Evolutionary conservation across 2,888 invertebrate genomes (phyloP).

Genomic region (Rhopalosiphum nymphaeae): DNA sequence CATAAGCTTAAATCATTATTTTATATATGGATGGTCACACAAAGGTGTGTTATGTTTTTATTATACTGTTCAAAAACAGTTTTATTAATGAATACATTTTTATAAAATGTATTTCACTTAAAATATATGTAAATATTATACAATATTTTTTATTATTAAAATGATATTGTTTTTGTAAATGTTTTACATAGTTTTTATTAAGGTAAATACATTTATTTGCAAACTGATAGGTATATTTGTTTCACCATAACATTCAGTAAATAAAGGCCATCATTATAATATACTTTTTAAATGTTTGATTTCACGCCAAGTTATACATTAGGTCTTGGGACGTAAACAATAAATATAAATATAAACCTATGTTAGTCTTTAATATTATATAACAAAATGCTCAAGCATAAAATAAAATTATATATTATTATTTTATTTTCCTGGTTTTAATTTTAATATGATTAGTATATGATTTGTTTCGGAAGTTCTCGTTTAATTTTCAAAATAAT

Average conservation of each 20-base stretch:
- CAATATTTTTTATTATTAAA: neutral
- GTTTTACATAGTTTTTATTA: neutral
- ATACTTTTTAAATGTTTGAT: slow-evolving; percentile 14
- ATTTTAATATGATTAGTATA: neutral
- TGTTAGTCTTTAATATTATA: neutral
- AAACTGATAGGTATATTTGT: neutral
- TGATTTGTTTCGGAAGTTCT: neutral
- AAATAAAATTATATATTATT: neutral
- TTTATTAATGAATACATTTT: neutral
- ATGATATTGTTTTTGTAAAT: neutral
- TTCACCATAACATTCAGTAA: neutral
- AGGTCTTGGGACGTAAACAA: neutral
- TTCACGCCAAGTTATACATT: neutral
- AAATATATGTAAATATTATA: neutral
- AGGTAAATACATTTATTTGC: neutral
- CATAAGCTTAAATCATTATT: neutral
- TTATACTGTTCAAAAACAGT: neutral
- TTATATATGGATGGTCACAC: neutral
- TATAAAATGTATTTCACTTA: neutral
- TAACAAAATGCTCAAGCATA: neutral
- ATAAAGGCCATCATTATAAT: neutral
- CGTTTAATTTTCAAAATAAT: neutral
- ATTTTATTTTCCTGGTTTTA: neutral
- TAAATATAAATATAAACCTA: neutral
- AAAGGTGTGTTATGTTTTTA: neutral